These are phyloP conservation scores for Polymixis lichenea DNA, from an alignment of 2,888 invertebrate species.

Conservation along the genomic window DNA sequence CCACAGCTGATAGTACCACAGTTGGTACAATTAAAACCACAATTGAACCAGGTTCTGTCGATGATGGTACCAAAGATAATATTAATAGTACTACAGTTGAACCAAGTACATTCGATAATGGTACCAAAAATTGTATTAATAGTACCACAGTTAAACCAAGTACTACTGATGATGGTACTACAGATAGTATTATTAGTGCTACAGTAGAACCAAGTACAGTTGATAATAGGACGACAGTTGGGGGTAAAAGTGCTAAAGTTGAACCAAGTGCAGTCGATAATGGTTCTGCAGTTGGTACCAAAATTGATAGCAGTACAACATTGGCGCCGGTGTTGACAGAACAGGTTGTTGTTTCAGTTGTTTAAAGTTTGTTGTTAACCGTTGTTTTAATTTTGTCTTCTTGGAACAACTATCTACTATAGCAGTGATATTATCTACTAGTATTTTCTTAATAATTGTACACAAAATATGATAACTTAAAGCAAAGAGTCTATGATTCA, in stretches of 20 bases:
- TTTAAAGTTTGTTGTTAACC: conserved; percentile 64
- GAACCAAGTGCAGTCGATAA: conserved; percentile 1
- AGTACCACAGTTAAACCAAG: conserved; percentile 2
- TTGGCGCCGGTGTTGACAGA: conserved; percentile 58
- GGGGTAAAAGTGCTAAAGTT: conserved; percentile 33
- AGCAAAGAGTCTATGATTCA: background rate
- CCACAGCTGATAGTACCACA: conserved; percentile 22
- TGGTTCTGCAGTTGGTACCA: conserved; percentile 8
- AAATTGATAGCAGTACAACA: conserved; percentile 46
- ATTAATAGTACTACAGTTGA: conserved; percentile 11
- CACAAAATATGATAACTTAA: too few species aligned
- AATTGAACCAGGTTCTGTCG: background rate
- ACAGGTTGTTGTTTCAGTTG: conserved; percentile 72
- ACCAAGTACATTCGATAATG: background rate
- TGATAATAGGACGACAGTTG: background rate
- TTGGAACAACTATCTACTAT: conserved; percentile 47
- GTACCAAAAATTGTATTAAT: background rate
- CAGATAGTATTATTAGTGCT: background rate
- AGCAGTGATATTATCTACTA: background rate
- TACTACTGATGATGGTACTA: conserved; percentile 21
- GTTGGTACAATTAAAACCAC: background rate
- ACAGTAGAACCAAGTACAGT: conserved; percentile 12
- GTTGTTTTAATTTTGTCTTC: conserved; percentile 54
- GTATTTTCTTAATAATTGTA: background rate
- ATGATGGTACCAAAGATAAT: conserved; percentile 23